phyloP scores from a whole-genome alignment of 2,888 invertebrate genomes.

The Andricus curvator region DNA sequence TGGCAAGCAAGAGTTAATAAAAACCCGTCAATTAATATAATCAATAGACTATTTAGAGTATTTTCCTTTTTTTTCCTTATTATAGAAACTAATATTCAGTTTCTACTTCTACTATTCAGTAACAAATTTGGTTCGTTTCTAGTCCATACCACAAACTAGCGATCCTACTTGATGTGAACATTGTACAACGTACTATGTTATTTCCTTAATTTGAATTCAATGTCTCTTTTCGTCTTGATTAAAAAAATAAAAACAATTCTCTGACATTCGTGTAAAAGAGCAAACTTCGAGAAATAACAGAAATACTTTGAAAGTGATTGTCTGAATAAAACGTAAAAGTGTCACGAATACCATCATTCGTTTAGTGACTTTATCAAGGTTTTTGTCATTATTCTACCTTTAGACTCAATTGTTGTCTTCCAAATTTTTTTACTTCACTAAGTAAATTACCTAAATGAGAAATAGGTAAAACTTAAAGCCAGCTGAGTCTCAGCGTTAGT shows the following conservation, averaged over 20 bases:
- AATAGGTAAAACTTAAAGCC: constrained; percentile 26
- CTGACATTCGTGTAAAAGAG: neutral
- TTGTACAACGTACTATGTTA: neutral
- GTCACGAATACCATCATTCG: neutral
- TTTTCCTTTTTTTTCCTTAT: neutral
- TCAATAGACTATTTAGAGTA: neutral
- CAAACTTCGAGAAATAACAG: neutral
- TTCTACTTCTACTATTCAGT: neutral
- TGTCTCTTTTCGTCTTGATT: neutral
- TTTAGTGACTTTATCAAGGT: neutral
- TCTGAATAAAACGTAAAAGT: constrained; percentile 23
- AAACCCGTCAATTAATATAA: neutral
- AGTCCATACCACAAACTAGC: neutral
- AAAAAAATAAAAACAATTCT: constrained; percentile 29
- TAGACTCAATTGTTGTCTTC: neutral
- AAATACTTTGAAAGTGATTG: constrained; percentile 28
- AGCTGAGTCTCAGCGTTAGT: constrained; percentile 32
- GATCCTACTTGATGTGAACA: constrained; percentile 7
- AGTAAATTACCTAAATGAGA: neutral
- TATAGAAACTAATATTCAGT: neutral
- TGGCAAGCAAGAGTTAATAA: neutral
- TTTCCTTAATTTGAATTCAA: constrained; percentile 17
- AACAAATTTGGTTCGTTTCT: constrained; percentile 21
- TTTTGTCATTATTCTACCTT: neutral
- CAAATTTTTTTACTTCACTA: neutral